Percentiles rank a stretch among this genome's conserved stretches.
Evolutionary conservation across 2,888 invertebrate species (phyloP).

Genomic region (Calliphora vomitoria): DNA sequence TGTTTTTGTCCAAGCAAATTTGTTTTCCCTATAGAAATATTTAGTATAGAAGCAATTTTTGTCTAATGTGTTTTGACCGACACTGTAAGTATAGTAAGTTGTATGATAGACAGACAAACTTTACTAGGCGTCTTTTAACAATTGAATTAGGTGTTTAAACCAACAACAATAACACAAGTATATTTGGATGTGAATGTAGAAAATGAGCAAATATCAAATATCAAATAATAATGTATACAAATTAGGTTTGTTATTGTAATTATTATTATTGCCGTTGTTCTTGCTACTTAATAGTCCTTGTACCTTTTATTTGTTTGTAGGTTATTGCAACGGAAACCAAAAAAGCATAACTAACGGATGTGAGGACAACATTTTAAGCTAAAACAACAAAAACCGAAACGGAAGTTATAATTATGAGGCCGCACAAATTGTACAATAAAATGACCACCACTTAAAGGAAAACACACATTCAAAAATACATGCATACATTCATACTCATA

Average conservation of each 20-base stretch:
- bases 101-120: slow-evolving; percentile 1
- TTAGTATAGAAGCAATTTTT: too few species aligned
- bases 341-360: slow-evolving; percentile 69
- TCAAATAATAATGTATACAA: slow-evolving; percentile 28
- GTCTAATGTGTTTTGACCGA: too few species aligned
- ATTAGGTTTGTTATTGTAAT: slow-evolving; percentile 53
- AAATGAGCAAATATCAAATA: background rate
- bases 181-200: background rate
- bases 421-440: slow-evolving; percentile 67
- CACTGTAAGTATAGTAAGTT: background rate
- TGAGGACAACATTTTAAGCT: slow-evolving; percentile 64
- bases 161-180: slow-evolving; percentile 37
- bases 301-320: slow-evolving; percentile 65
- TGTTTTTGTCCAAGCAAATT: too few species aligned
- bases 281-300: slow-evolving; percentile 44
- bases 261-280: slow-evolving; percentile 35
- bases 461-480: background rate
- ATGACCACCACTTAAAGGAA: slow-evolving; percentile 75
- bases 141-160: slow-evolving; percentile 64
- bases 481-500: background rate
- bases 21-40: too few species aligned
- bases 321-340: slow-evolving; percentile 70
- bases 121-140: slow-evolving; percentile 32
- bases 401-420: slow-evolving; percentile 82
- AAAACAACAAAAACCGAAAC: slow-evolving; percentile 73